Conservation (phyloP, 2,797 vertebrate species). For the Sylvia borin region DNA sequence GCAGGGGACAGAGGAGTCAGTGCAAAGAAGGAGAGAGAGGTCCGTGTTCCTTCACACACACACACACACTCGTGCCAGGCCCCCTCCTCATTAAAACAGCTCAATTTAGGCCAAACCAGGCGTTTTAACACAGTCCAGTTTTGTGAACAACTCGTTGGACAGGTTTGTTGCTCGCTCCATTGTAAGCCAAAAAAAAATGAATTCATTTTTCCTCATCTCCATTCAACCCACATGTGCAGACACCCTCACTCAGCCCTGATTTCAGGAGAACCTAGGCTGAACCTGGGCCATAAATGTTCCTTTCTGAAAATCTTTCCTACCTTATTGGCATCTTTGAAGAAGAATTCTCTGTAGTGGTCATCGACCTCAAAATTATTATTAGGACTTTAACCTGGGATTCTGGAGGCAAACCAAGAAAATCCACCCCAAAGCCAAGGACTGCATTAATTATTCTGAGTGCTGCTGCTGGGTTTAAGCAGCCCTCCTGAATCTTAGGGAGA, state of each 20-base stretch:
- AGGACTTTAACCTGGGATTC: background rate
- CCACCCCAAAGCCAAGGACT: background rate
- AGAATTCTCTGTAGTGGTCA: background rate
- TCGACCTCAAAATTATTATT: background rate
- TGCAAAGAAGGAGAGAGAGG: background rate
- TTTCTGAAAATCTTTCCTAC: background rate
- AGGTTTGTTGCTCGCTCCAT: background rate
- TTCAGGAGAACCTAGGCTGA: background rate
- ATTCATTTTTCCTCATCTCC: background rate
- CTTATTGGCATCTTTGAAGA: background rate
- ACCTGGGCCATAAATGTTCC: rapidly evolving
- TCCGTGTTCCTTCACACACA: rapidly evolving
- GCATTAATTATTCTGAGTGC: background rate
- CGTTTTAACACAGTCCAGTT: background rate
- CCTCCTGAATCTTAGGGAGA: background rate
- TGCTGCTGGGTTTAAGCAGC: background rate
- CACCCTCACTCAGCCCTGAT: background rate
- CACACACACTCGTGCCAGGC: rapidly evolving
- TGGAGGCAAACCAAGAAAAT: background rate
- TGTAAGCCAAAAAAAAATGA: background rate
- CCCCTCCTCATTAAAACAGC: background rate
- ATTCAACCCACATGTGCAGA: rapidly evolving
- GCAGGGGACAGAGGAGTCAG: background rate
- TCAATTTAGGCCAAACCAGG: background rate
- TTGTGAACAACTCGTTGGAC: background rate